phyloP scores from a whole-genome alignment of 2,797 vertebrate species.

The Peromyscus eremicus region DNA sequence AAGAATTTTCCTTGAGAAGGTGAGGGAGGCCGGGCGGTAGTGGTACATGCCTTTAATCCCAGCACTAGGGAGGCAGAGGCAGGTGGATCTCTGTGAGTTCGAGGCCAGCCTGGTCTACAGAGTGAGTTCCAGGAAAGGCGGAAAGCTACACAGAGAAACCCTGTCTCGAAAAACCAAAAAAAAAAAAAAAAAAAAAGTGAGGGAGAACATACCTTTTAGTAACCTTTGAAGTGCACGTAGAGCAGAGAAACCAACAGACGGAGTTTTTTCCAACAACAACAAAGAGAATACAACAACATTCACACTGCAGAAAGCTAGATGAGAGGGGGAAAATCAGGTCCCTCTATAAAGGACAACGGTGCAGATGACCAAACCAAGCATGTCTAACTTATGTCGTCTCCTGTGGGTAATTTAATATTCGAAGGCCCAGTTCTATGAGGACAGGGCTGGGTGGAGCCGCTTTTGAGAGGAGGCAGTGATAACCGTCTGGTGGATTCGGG shows the following conservation, averaged over 20 bases:
- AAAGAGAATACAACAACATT: conserved; percentile 1
- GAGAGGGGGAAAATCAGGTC: background rate
- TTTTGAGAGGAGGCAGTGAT: background rate
- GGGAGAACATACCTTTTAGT: background rate
- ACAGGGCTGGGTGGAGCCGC: background rate
- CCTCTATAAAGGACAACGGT: background rate
- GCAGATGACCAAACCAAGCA: background rate
- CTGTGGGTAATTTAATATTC: background rate
- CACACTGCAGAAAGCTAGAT: background rate
- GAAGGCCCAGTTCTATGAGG: background rate
- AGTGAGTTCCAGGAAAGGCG: no score
- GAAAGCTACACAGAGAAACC: no score
- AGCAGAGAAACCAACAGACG: background rate
- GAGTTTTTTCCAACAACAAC: background rate
- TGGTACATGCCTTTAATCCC: no score
- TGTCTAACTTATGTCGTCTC: background rate
- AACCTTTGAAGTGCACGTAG: background rate
- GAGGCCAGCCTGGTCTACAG: no score
- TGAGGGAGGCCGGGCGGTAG: background rate
- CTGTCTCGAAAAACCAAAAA: no score
- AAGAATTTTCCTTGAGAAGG: background rate
- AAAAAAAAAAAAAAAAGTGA: no score
- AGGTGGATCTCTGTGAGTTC: no score
- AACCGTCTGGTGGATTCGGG: background rate
- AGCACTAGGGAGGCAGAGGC: no score